Conservation (phyloP, 1,140 invertebrate species). For the Neodiprion pinetum region DNA sequence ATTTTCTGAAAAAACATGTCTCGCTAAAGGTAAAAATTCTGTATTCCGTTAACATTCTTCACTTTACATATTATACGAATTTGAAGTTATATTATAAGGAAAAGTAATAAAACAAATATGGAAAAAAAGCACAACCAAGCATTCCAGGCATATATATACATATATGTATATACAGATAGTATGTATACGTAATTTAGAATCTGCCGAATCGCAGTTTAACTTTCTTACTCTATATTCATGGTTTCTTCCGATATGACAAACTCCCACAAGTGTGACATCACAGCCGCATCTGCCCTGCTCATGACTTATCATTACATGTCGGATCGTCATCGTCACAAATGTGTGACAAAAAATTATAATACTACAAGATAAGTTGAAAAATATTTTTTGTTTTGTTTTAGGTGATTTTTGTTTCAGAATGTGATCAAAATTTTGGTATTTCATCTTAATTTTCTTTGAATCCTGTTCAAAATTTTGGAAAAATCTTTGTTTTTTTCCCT, state of each 20-base stretch:
- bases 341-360: conserved; percentile 16
- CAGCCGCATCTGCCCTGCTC: conserved; percentile 89
- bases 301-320: conserved; percentile 52
- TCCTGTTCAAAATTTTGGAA: background rate
- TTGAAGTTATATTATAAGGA: no score
- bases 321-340: conserved; percentile 35
- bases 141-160: conserved; percentile 12
- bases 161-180: conserved; percentile 30
- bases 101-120: no score
- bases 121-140: conserved; percentile 3
- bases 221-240: conserved; percentile 66
- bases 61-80: no score
- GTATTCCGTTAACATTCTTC: no score
- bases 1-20: no score
- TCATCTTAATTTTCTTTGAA: background rate
- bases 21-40: no score
- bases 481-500: background rate
- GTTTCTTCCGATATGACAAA: conserved; percentile 76
- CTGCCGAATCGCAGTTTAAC: background rate
- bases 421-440: conserved; percentile 6
- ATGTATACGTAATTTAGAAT: conserved; percentile 28
- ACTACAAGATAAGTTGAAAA: background rate
- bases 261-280: conserved; percentile 92
- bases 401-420: background rate
- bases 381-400: background rate